Evolutionary conservation across 2,113 vertebrate genomes (phyloP), one percentile per base, ranked within the genome.

Genomic region (Prunella fulvescens): DNA sequence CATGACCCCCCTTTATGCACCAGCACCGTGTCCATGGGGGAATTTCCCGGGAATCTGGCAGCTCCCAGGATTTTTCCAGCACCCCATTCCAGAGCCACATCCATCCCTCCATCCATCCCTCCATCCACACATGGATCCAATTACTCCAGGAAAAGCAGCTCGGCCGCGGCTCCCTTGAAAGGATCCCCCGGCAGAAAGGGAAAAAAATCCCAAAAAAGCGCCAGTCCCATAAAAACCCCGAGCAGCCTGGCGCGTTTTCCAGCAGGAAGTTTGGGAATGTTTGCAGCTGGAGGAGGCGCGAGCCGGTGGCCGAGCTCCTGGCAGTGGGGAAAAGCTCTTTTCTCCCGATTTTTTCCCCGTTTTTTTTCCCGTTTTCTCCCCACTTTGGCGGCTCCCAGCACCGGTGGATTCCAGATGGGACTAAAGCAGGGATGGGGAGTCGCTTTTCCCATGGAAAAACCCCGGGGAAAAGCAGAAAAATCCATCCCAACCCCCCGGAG

Each of bases 201-300:
- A 24, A 39, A 37, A 35, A 28, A 42, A 12, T 6, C 10, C 31
- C 65, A 4, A 28, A 81, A 72, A 72, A 72, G n/a, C 69, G 13
- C 39, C 45, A 69, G 29, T 29, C n/a, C 69, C 81, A 64, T 45
- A 84, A 84, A 83, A 72, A 9, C 40, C 57, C 39, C 47, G 7
- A 33, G 26, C 26, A 35, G 28, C n/a, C 69, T 85, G 81, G 81
- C 70, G 70, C 60, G 29, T 74, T 85, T 74, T 85, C 82, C 82
- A 74, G 60, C 69, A 74, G 82, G 82, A 85, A 74, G 60, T 85
- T 74, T 65, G 82, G 82, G 82, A 85, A 85, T 66, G 82, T 85
- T 85, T 57, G 70, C 82, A 74, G 82, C 70, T 65, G 82, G 70
- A 65, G 81, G 13, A 39, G 57, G 39, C 67, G 81, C 56, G 66